These are phyloP conservation scores for Orthosia gracilis DNA, from an alignment of 2,888 invertebrate species.

Conservation along the genomic window DNA sequence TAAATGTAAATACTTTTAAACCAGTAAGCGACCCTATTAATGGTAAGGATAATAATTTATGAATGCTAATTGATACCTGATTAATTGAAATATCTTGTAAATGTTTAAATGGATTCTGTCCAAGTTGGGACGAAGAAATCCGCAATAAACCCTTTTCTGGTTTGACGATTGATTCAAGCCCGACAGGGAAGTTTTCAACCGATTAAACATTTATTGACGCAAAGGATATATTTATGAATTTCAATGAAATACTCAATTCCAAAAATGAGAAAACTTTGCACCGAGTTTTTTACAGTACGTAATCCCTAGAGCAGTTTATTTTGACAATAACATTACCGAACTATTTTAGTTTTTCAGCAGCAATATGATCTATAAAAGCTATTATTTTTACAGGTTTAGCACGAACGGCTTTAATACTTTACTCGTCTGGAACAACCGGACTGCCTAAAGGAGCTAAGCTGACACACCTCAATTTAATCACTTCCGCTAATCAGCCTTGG, in stretches of 20 bases:
- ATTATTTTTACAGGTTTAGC: conserved; percentile 68
- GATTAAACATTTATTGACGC: not conserved
- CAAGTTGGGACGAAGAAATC: not conserved
- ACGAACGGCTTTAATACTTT: conserved; percentile 79
- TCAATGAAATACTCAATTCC: not conserved
- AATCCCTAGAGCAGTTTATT: not conserved
- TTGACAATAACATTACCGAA: conserved; percentile 15
- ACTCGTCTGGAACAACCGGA: conserved; percentile 85
- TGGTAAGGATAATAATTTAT: conserved; percentile 68
- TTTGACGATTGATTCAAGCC: not conserved
- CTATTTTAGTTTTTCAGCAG: not conserved
- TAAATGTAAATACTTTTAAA: conserved; percentile 69
- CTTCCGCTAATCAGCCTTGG: conserved; percentile 71
- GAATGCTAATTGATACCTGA: conserved; percentile 18
- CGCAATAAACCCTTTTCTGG: conserved; percentile 12
- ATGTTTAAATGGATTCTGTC: conserved; percentile 14
- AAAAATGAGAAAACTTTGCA: not conserved
- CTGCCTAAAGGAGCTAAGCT: conserved; percentile 81
- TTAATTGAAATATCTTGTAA: conserved; percentile 17
- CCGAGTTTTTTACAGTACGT: not conserved
- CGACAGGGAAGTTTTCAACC: not conserved
- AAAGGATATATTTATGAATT: not conserved
- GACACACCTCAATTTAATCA: conserved; percentile 80
- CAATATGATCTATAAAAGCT: conserved; percentile 58
- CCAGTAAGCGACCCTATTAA: conserved; percentile 65